Evolutionary conservation across 2,888 invertebrate species (phyloP), one percentile per base, ranked within the genome.

Genomic region (Melipona beecheii): DNA sequence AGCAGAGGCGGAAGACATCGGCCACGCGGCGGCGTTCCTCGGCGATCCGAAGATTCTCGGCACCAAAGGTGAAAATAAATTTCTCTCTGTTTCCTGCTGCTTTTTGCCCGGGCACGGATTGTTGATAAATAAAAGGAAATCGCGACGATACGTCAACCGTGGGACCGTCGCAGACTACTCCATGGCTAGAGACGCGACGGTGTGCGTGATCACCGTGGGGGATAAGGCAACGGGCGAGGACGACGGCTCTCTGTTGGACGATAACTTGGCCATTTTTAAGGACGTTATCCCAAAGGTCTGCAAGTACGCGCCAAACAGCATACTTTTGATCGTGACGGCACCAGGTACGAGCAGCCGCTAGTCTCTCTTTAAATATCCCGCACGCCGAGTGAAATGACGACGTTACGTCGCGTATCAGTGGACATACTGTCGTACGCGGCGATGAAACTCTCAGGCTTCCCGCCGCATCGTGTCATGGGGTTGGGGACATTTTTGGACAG

Each of bases 1-100:
- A 89, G 96, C 96, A 68, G 96, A 97, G 93, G 95, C 96, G 94
- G 95, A 96, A 95, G 96, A 97, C 92, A 94, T 97, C 73, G 95
- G 96, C 88, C 96, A 96, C 89, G 96, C 96, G 31, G 95, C 95
- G n/a, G 95, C 95, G 62, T 96, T 96, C 92, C 94, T 96, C 77
- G 95, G 95, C 75, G 95, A 95, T 87, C 95, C 96, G 79, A 95
- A 94, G 90, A 95, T 96, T 81, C 73, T 88, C 49, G 93, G 92
- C n/a, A 93, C 92, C 27, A 93, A 92, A 90, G 93, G 93, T 93
- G 87, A 90, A 84, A 24, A 58, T 24, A 50, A 73, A 24, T 27
- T 31, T 0, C 49, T n/a, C n/a, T n/a, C 9, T 27, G 4, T 27
- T 19, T n/a, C 6, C 17, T 11, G 43, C 21, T 4, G 43, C 27